Evolutionary conservation across 2,113 vertebrate species (phyloP).

Genomic region (Lethenteron reissneri): DNA sequence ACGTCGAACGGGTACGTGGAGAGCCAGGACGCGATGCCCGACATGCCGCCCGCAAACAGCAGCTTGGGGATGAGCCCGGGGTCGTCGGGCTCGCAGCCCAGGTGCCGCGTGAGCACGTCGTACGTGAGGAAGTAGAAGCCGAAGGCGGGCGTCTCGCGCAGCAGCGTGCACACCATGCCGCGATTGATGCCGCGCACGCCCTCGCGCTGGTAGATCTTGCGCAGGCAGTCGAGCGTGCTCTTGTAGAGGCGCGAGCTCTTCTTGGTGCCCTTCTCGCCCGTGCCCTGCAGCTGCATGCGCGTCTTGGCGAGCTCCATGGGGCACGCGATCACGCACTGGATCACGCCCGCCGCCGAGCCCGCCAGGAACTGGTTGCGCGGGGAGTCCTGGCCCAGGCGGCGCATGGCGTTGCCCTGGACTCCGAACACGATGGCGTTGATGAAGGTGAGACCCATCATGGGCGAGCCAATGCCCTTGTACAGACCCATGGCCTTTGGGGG

Average conservation of each 20-base stretch:
- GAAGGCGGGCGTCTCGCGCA: constrained; percentile 74
- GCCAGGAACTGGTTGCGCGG: constrained; percentile 76
- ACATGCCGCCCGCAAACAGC: constrained; percentile 65
- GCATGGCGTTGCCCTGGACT: constrained; percentile 66
- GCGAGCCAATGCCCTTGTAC: constrained; percentile 86
- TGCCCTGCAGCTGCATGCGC: constrained; percentile 78
- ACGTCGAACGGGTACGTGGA: constrained; percentile 82
- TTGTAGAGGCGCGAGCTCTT: constrained; percentile 41
- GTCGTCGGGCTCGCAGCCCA: constrained; percentile 58
- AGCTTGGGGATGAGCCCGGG: constrained; percentile 63
- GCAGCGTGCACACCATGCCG: constrained; percentile 64
- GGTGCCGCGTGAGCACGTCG: constrained; percentile 46
- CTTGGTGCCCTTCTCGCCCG: constrained; percentile 44
- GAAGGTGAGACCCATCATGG: constrained; percentile 95
- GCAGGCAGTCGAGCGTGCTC: constrained; percentile 72
- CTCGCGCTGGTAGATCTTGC: constrained; percentile 57
- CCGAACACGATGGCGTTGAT: constrained; percentile 94
- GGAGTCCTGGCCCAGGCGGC: constrained; percentile 47
- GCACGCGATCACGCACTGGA: constrained; percentile 80
- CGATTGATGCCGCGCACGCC: constrained; percentile 55
- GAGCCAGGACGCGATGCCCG: constrained; percentile 69
- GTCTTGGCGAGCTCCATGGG: constrained; percentile 96
- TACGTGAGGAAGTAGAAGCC: constrained; percentile 84
- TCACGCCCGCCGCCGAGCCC: constrained; percentile 55
- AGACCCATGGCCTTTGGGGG: constrained; percentile 44